Evolutionary conservation across 2,888 invertebrate species (phyloP).

Genomic region (Drosophila barbarae): DNA sequence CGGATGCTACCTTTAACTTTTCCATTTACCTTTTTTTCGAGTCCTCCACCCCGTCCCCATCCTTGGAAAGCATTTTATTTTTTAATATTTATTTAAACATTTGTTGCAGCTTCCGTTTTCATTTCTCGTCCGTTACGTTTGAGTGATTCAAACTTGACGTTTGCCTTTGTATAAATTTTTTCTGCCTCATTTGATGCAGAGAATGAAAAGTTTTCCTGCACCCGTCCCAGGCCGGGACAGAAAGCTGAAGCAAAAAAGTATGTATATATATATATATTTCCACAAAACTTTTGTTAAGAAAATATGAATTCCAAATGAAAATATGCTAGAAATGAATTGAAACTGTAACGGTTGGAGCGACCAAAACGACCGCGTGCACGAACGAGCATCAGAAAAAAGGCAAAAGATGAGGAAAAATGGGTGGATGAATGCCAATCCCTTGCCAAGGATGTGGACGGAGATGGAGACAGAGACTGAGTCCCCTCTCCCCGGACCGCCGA

Average conservation of each 20-base stretch:
- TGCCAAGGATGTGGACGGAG: conserved; percentile 3
- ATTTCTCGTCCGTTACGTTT: conserved; percentile 74
- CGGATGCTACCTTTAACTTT: conserved; percentile 43
- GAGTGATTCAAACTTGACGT: conserved; percentile 74
- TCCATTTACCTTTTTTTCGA: conserved; percentile 30
- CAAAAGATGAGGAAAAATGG: conserved; percentile 14
- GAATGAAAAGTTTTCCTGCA: conserved; percentile 70
- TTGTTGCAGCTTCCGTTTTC: conserved; percentile 72
- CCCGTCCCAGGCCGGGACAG: conserved; percentile 12
- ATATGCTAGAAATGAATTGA: conserved; percentile 74
- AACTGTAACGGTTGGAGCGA: conserved; percentile 67
- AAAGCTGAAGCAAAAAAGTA: conserved; percentile 49
- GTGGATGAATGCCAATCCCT: conserved; percentile 54
- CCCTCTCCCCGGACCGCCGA: background rate
- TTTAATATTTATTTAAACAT: conserved; percentile 75
- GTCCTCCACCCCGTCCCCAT: conserved; percentile 6
- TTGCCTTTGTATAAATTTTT: conserved; percentile 74
- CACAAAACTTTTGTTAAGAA: conserved; percentile 73
- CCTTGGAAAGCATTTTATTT: conserved; percentile 46
- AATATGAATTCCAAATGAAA: conserved; percentile 74
- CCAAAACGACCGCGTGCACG: conserved; percentile 66
- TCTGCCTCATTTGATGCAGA: conserved; percentile 71
- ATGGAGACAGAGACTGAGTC: background rate
- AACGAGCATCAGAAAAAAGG: conserved; percentile 50
- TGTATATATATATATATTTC: conserved; percentile 30